Evolutionary conservation across 2,888 invertebrate species (phyloP), one percentile per base, ranked within the genome.

Genomic region (Microplitis manilae): DNA sequence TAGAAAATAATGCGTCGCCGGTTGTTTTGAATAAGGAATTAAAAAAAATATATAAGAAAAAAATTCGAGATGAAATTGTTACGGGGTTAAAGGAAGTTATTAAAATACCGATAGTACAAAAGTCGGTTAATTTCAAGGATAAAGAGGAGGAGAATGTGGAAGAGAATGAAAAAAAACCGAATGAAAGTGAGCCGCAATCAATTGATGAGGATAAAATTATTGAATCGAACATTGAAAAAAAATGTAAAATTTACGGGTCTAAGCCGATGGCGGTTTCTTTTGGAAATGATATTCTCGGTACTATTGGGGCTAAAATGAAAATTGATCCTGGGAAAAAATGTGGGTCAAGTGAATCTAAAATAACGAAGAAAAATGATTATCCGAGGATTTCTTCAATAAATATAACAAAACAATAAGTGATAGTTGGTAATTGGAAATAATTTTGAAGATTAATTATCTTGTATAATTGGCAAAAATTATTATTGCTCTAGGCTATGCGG

Each of bases 301-400:
- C 79, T 38, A 77, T 81, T 60, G 81, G 81, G 20, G 73, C 76
- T 6, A 39, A 69, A 13, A 61, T 77, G 8, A 68, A 6, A 39
- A 6, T 61, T 76, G 76, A 50, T 4, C 30, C 30, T 30, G 13
- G 50, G 8, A 50, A 50, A 50, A 50, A 50, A 50, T 8, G 13
- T 13, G 13, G 13, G 13, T 4, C 8, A 13, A 50, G 13, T 13
- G 5, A 50, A 50, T 5, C 50, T 8, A 50, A 50, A 50, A 9
- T 73, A 38, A 59, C 6, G 67, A 65, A 41, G 64, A 72, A 68
- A 40, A 50, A 64, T 40, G 78, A 78, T 71, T 81, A 81, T 77
- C 81, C 82, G 15, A 74, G 82, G 73, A 81, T 80, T 76, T 81
- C 82, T 64, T 64, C 40, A 64, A 73, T 73, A 64, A 65, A 73